Evolutionary conservation across 2,888 invertebrate species (phyloP).

Genomic region (Aleiodes alternator): DNA sequence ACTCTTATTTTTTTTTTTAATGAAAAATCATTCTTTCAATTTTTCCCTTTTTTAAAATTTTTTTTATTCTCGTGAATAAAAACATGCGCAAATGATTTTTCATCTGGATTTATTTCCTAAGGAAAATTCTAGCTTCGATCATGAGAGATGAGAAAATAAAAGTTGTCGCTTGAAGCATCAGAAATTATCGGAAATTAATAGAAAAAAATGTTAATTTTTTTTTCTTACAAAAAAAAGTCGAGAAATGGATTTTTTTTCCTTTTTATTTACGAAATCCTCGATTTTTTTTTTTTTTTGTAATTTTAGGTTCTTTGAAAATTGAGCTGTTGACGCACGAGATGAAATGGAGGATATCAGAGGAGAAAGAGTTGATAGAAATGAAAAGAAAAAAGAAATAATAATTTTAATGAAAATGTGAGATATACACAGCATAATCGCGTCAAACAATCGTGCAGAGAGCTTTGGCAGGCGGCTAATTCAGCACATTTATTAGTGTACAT

Average conservation of each 20-base stretch:
- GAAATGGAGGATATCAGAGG: not conserved
- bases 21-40: not conserved
- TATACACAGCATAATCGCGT: conserved; percentile 59
- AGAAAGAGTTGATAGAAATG: not conserved
- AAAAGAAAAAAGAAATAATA: conserved; percentile 1
- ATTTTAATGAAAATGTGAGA: not conserved
- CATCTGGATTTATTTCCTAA: not conserved
- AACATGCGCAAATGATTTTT: conserved; percentile 7
- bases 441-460: conserved; percentile 71
- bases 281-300: not conserved
- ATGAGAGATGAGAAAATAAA: not conserved
- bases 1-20: conserved; percentile 3
- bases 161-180: not conserved
- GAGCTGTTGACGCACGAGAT: too few species aligned
- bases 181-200: not conserved
- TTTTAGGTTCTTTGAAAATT: too few species aligned
- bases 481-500: conserved; percentile 39
- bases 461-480: conserved; percentile 68
- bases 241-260: not conserved
- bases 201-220: too few species aligned
- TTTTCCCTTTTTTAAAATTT: conserved; percentile 26
- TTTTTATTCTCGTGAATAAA: not conserved
- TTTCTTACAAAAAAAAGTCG: not conserved
- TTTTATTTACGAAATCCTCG: not conserved
- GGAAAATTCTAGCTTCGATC: not conserved